These are phyloP conservation scores for Erinaceus europaeus DNA, from an alignment of 2,113 vertebrate genomes.

Conservation along the genomic window DNA sequence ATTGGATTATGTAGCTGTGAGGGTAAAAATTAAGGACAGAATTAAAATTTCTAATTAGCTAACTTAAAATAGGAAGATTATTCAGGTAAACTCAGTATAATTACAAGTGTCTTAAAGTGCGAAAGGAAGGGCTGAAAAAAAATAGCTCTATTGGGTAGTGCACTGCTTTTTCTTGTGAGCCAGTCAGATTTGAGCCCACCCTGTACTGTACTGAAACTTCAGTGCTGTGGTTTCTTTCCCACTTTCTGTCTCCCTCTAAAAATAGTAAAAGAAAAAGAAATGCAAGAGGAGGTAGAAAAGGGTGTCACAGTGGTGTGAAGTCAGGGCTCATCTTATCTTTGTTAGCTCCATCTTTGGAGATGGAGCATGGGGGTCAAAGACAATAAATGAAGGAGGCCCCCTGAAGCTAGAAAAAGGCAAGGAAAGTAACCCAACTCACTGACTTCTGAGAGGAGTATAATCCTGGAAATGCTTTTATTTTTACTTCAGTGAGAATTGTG, in stretches of 20 bases:
- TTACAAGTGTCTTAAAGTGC: not conserved
- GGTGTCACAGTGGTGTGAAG: too few relatives aligned
- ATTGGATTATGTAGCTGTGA: too few relatives aligned
- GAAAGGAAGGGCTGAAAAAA: too few relatives aligned
- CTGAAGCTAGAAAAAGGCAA: not conserved
- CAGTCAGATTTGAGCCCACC: too few relatives aligned
- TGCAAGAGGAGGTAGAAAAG: not conserved
- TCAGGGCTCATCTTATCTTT: not conserved
- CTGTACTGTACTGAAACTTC: too few relatives aligned
- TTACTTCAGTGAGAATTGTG: not conserved
- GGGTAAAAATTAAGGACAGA: not conserved
- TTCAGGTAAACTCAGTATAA: not conserved
- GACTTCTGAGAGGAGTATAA: not conserved
- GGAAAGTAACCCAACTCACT: not conserved
- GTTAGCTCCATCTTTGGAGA: not conserved
- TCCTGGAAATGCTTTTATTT: not conserved
- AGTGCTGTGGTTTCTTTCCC: too few relatives aligned
- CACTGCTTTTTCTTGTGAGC: too few relatives aligned
- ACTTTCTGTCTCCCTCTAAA: too few relatives aligned
- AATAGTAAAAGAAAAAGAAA: too few relatives aligned
- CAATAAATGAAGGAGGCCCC: not conserved
- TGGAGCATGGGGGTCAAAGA: not conserved
- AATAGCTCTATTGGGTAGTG: too few relatives aligned
- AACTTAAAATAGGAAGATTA: not conserved
- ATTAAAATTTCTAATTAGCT: not conserved